phyloP scores from a whole-genome alignment of 2,113 vertebrate species.

The Arvicanthis niloticus region DNA sequence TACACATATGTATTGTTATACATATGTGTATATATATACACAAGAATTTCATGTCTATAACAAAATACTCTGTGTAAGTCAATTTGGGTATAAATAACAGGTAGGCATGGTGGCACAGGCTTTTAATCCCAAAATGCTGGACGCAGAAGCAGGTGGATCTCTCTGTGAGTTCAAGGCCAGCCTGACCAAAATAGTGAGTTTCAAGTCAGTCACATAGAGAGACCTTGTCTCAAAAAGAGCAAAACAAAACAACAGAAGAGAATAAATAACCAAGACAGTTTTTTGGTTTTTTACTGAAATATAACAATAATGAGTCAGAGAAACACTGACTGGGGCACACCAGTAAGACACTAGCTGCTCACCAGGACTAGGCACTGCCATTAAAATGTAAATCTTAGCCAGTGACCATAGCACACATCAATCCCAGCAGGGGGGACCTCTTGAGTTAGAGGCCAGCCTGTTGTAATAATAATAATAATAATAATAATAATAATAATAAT shows the following conservation, averaged over 20 bases:
- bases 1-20: too few relatives aligned
- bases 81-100: slow-evolving; percentile 9
- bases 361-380: slow-evolving; percentile 9
- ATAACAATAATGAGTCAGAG: background rate
- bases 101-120: background rate
- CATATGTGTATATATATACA: background rate
- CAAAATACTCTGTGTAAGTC: background rate
- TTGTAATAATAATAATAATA: background rate
- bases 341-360: slow-evolving; percentile 23
- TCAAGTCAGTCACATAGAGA: background rate
- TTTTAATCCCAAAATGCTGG: background rate
- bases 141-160: background rate
- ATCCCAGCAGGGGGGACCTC: background rate
- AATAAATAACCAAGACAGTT: background rate
- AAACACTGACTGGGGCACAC: slow-evolving; percentile 5
- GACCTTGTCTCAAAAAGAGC: background rate
- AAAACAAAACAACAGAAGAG: background rate
- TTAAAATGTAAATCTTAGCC: slow-evolving; percentile 80
- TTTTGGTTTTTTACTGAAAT: background rate
- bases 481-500: background rate
- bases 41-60: background rate
- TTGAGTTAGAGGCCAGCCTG: background rate
- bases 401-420: background rate
- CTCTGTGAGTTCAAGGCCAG: background rate
- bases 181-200: background rate